These are phyloP conservation scores for Monoplex corrugatus DNA, from an alignment of 2,888 invertebrate genomes.

Conservation along the genomic window DNA sequence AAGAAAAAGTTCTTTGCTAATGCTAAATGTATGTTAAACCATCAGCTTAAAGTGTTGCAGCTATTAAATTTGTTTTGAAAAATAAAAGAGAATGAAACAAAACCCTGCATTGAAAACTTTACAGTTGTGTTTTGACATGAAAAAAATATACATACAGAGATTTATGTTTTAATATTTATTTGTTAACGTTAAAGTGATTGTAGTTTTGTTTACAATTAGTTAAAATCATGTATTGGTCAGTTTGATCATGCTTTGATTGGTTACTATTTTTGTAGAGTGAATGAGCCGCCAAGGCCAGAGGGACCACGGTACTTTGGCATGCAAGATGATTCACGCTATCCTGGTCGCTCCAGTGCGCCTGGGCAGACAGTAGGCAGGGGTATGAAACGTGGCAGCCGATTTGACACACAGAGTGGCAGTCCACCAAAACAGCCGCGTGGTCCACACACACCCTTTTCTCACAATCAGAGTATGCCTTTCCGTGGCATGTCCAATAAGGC, in stretches of 20 bases:
- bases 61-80: not conserved
- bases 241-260: no score
- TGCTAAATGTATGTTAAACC: not conserved
- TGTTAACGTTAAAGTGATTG: no score
- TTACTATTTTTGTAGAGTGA: not conserved
- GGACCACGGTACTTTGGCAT: conserved; percentile 18
- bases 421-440: conserved; percentile 15
- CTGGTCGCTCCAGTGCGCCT: conserved; percentile 1
- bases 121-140: no score
- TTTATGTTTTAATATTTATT: no score
- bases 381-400: conserved; percentile 41
- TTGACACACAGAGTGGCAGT: conserved; percentile 47
- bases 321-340: not conserved
- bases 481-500: conserved; percentile 1
- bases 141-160: no score
- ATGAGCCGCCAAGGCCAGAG: not conserved
- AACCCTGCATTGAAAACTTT: no score
- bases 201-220: not conserved
- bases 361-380: conserved; percentile 24
- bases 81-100: no score
- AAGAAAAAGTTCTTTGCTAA: not conserved
- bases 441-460: not conserved
- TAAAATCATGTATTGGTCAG: no score
- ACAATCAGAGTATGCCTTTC: not conserved
- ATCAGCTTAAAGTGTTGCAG: not conserved